Conservation (phyloP, 2,113 vertebrate genomes). For the Todiramphus chloris region DNA sequence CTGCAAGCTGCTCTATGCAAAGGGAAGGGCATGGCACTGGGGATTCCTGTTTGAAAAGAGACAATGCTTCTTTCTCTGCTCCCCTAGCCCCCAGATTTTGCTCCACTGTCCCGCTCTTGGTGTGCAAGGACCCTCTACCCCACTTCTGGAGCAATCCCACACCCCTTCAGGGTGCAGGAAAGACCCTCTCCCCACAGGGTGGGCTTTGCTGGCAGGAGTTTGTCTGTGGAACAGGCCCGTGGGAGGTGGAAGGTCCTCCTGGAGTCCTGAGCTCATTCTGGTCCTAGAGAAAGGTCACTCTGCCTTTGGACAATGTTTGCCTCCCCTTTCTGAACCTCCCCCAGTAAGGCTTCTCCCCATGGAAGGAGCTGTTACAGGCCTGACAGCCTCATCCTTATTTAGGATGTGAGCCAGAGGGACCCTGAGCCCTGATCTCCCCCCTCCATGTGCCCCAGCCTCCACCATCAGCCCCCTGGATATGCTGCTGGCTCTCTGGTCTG, state of each 20-base stretch:
- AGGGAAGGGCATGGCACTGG: neutral
- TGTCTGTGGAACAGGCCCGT: neutral
- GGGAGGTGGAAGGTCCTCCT: neutral
- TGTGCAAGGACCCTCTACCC: neutral
- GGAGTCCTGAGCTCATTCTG: neutral
- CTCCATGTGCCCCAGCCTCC: fast-evolving
- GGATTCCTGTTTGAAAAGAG: neutral
- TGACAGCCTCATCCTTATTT: neutral
- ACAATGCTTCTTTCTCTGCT: constrained; percentile 19
- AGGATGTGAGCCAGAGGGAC: neutral
- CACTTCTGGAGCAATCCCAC: neutral
- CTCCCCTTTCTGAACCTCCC: neutral
- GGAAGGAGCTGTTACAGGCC: neutral
- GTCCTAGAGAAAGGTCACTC: neutral
- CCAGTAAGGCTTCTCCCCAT: neutral
- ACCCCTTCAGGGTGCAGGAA: neutral
- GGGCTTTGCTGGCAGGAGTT: neutral
- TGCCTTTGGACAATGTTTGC: neutral
- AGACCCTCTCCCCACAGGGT: neutral
- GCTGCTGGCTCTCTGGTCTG: neutral
- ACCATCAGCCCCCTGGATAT: neutral
- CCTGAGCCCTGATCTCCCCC: neutral
- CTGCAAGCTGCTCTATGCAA: constrained; percentile 47
- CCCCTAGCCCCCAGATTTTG: neutral
- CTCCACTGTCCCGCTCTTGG: neutral